phyloP scores from a whole-genome alignment of 2,113 vertebrate species.

The Lycaon pictus region DNA sequence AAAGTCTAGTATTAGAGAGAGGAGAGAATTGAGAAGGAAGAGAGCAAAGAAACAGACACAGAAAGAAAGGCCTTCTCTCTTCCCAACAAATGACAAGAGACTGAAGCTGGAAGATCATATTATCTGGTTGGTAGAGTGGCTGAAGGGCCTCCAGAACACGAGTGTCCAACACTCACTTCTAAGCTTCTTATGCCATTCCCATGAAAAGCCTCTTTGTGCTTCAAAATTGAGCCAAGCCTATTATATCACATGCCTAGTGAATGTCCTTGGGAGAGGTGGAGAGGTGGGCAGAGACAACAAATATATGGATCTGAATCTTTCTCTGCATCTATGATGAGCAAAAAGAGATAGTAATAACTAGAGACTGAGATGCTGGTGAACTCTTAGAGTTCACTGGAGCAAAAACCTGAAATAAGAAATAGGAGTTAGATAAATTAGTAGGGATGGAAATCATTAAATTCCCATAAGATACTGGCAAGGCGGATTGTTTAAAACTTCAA shows the following conservation, averaged over 20 bases:
- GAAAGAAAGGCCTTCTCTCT: not conserved
- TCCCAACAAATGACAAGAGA: not conserved
- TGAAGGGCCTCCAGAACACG: not conserved
- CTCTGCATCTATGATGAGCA: not conserved
- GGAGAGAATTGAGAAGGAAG: not conserved
- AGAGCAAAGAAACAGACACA: not conserved
- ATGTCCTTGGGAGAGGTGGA: accelerated
- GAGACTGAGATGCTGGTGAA: not conserved
- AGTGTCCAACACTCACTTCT: not conserved
- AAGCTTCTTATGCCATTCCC: not conserved
- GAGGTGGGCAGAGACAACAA: not conserved
- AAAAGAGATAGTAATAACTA: not conserved
- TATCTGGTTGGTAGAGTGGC: accelerated
- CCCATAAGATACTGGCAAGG: not conserved
- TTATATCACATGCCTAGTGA: not conserved
- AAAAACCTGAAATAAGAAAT: not conserved
- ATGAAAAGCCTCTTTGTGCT: not conserved
- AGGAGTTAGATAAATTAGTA: not conserved
- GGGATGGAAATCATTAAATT: not conserved
- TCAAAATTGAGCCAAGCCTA: not conserved
- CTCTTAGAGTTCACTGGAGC: not conserved
- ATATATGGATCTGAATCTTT: not conserved
- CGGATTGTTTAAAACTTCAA: not conserved
- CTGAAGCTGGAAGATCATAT: not conserved
- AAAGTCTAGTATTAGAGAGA: not conserved